Percentiles rank a stretch among this genome's conserved stretches.
Evolutionary conservation across 1,140 invertebrate species (phyloP).

Genomic region (Neodiprion pinetum): DNA sequence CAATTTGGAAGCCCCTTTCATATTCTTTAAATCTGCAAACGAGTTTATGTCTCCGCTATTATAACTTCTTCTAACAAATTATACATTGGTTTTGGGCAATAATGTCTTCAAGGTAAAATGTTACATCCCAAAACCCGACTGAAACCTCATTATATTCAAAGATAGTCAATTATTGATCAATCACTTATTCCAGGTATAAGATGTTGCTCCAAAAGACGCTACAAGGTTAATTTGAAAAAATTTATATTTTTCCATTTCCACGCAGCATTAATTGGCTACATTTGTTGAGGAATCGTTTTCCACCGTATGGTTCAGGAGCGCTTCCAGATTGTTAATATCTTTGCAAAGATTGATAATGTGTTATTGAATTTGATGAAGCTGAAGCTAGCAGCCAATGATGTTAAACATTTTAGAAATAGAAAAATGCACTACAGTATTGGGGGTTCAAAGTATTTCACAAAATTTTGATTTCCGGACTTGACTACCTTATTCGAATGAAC

Average conservation of each 20-base stretch:
- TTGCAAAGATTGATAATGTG: no score
- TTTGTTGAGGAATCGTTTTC: not conserved
- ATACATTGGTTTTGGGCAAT: not conserved
- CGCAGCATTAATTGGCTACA: not conserved
- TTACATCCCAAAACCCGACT: not conserved
- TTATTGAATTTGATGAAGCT: no score
- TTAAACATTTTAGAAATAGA: no score
- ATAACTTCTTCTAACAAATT: not conserved
- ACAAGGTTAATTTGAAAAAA: not conserved
- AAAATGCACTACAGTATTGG: no score
- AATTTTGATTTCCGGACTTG: no score
- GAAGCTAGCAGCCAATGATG: no score
- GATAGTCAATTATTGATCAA: not conserved
- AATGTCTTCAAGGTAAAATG: not conserved
- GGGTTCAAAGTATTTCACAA: no score
- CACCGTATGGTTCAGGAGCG: not conserved
- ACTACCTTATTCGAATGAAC: no score
- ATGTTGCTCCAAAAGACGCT: not conserved
- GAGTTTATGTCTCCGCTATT: no score
- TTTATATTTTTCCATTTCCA: constrained; percentile 12
- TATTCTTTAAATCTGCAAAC: not conserved
- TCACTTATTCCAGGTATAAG: not conserved
- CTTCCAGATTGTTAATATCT: no score
- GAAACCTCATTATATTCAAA: not conserved
- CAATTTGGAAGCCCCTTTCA: not conserved